These are phyloP conservation scores for Calidris pugnax DNA, from an alignment of 2,113 vertebrate species.

Conservation along the genomic window DNA sequence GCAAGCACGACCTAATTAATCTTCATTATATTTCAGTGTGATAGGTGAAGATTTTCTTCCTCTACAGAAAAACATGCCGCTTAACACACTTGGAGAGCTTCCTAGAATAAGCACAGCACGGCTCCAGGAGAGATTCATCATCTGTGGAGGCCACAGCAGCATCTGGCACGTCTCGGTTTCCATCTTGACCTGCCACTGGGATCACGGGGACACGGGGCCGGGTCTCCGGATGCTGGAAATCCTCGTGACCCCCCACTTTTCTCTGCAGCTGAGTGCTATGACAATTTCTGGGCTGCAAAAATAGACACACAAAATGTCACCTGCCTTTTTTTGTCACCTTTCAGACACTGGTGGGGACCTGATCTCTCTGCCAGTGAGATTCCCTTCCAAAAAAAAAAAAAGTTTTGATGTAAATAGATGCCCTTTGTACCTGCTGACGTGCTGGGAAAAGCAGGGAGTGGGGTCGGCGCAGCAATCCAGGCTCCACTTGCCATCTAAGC, in stretches of 20 bases:
- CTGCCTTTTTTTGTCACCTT: not conserved
- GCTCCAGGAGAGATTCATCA: not conserved
- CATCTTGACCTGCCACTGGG: too few relatives aligned
- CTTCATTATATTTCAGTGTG: not conserved
- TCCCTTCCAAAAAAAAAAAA: not conserved
- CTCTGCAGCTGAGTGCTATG: not conserved
- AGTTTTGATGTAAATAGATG: not conserved
- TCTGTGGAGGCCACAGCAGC: rapidly evolving
- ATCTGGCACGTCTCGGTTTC: not conserved
- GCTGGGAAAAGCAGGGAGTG: not conserved
- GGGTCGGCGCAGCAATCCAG: not conserved
- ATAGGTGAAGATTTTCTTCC: not conserved
- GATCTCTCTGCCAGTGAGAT: not conserved
- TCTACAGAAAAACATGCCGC: not conserved
- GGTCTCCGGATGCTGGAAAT: not conserved
- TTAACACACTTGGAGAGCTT: not conserved
- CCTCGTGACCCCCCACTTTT: rapidly evolving
- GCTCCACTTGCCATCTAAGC: not conserved
- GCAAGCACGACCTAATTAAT: not conserved
- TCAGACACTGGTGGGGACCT: not conserved
- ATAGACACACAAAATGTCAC: rapidly evolving
- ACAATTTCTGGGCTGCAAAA: not conserved
- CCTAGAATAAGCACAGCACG: not conserved
- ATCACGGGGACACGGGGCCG: rapidly evolving
- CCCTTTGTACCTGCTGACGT: rapidly evolving